Conservation (phyloP, 1,140 invertebrate genomes). For the Bombyx mandarina region DNA sequence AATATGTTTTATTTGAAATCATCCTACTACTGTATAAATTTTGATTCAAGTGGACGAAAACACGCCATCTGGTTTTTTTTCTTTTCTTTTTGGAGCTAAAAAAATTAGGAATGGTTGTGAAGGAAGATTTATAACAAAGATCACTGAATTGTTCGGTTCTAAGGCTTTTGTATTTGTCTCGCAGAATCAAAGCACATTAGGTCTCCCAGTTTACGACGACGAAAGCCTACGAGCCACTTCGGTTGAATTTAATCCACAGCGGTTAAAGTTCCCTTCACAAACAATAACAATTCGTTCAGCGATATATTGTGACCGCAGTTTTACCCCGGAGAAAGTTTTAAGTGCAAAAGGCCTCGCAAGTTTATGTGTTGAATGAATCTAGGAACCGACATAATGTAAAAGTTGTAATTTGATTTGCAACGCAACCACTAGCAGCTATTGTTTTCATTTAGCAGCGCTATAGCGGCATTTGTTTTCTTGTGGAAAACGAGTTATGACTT, state of each 20-base stretch:
- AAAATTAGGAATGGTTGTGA: too few relatives aligned
- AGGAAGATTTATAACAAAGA: too few relatives aligned
- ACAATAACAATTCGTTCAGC: slow-evolving; percentile 38
- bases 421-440: slow-evolving; percentile 27
- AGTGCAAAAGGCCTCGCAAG: slow-evolving; percentile 42
- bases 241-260: slow-evolving; percentile 27
- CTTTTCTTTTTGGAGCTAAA: too few relatives aligned
- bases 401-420: slow-evolving; percentile 45
- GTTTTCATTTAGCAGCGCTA: slow-evolving; percentile 24
- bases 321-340: slow-evolving; percentile 30
- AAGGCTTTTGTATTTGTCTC: not conserved
- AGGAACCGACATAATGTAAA: slow-evolving; percentile 31
- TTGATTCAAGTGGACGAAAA: too few relatives aligned
- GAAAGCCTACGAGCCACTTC: slow-evolving; percentile 17
- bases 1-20: too few relatives aligned
- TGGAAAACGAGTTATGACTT: slow-evolving; percentile 26
- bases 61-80: too few relatives aligned
- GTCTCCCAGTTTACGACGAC: slow-evolving; percentile 14
- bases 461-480: slow-evolving; percentile 27
- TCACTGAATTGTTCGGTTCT: too few relatives aligned
- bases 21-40: too few relatives aligned
- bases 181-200: not conserved
- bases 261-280: slow-evolving; percentile 36
- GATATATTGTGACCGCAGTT: slow-evolving; percentile 37
- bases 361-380: slow-evolving; percentile 40